phyloP scores from a whole-genome alignment of 2,797 vertebrate genomes.

The Lateolabrax maculatus region DNA sequence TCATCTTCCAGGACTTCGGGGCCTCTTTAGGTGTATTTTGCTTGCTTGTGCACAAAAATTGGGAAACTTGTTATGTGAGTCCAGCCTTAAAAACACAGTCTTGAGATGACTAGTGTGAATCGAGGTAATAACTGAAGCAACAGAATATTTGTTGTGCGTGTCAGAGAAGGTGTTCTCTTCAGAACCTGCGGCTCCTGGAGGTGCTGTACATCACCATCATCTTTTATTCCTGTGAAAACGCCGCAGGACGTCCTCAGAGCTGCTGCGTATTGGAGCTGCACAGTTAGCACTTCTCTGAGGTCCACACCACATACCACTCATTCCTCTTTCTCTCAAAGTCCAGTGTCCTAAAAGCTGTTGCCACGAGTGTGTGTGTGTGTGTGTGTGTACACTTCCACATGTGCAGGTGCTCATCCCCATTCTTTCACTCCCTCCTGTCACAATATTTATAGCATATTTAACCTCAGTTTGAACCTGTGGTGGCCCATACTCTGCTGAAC shows the following conservation, averaged over 20 bases:
- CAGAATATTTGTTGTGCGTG: neutral
- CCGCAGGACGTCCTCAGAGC: neutral
- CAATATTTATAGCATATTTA: slow-evolving; percentile 78
- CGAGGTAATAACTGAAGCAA: neutral
- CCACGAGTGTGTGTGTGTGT: slow-evolving; percentile 20
- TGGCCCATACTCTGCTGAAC: slow-evolving; percentile 19
- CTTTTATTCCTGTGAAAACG: slow-evolving; percentile 18
- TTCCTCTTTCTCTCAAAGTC: slow-evolving; percentile 40
- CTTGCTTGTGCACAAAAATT: neutral
- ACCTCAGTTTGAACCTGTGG: slow-evolving; percentile 74
- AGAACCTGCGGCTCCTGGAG: neutral
- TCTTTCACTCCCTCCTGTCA: slow-evolving; percentile 56
- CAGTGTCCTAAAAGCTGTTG: slow-evolving; percentile 46
- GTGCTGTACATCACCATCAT: neutral
- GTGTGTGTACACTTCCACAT: neutral
- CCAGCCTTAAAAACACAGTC: neutral
- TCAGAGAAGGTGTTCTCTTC: neutral
- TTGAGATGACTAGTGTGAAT: neutral
- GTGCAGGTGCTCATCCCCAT: slow-evolving; percentile 27
- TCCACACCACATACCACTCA: slow-evolving; percentile 55
- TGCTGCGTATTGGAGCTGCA: neutral
- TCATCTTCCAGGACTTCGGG: neutral
- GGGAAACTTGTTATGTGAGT: neutral
- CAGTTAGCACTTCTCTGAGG: neutral
- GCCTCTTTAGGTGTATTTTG: neutral